Conservation (phyloP, 2,797 vertebrate genomes). For the Gobionotothen gibberifrons region DNA sequence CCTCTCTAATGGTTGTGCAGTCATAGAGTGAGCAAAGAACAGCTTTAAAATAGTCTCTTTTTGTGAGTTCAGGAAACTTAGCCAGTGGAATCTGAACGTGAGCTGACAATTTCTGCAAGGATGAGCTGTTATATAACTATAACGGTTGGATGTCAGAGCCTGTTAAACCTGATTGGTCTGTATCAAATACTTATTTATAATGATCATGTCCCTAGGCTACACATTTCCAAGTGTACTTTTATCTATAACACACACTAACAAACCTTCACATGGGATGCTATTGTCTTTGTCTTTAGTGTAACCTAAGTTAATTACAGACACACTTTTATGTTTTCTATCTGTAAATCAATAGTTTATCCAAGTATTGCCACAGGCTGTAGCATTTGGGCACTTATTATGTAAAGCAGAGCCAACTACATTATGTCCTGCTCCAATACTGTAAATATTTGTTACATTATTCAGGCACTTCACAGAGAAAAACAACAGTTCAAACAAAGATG, state of each 20-base stretch:
- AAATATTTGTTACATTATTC: background rate
- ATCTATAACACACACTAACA: background rate
- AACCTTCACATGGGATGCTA: background rate
- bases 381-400: too few species aligned
- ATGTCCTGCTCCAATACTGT: too few species aligned
- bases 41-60: slow-evolving; percentile 15
- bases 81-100: slow-evolving; percentile 6
- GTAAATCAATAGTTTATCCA: too few species aligned
- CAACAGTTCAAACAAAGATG: slow-evolving; percentile 14
- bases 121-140: slow-evolving; percentile 9
- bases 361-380: too few species aligned
- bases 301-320: too few species aligned
- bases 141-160: slow-evolving; percentile 9
- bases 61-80: background rate
- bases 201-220: background rate
- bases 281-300: too few species aligned
- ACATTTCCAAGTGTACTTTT: background rate
- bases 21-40: background rate
- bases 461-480: slow-evolving; percentile 1
- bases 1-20: slow-evolving; percentile 14
- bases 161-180: slow-evolving; percentile 8
- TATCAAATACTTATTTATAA: slow-evolving; percentile 9
- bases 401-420: too few species aligned
- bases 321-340: too few species aligned
- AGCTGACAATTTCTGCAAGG: slow-evolving; percentile 6